phyloP scores from a whole-genome alignment of 2,888 invertebrate species.

The Agapetus fuscipes region DNA sequence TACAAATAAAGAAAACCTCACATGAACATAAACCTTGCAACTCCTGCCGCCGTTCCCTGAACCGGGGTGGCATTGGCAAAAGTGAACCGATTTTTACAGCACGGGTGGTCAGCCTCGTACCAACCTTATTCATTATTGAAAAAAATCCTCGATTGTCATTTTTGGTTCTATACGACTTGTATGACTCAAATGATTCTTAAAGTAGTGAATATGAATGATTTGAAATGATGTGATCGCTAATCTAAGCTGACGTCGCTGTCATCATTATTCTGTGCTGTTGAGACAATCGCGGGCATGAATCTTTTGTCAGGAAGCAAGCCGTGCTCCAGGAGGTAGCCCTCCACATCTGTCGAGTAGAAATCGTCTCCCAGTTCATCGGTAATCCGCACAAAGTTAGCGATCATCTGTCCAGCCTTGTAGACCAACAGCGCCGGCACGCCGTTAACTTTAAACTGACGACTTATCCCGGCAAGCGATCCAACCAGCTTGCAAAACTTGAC shows the following conservation, averaged over 20 bases:
- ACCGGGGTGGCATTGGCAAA: too few relatives aligned
- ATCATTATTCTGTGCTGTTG: conserved; percentile 24
- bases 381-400: conserved; percentile 87
- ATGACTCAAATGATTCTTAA: too few relatives aligned
- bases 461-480: conserved; percentile 75
- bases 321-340: conserved; percentile 80
- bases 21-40: too few relatives aligned
- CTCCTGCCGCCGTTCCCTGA: too few relatives aligned
- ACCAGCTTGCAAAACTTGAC: conserved; percentile 87
- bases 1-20: too few relatives aligned
- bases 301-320: conserved; percentile 68
- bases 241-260: conserved; percentile 29
- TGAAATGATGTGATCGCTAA: too few relatives aligned
- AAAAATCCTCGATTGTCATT: too few relatives aligned
- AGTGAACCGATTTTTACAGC: too few relatives aligned
- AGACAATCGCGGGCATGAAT: conserved; percentile 40
- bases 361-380: conserved; percentile 83
- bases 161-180: too few relatives aligned
- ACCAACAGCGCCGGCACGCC: conserved; percentile 88
- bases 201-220: too few relatives aligned
- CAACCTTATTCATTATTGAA: too few relatives aligned
- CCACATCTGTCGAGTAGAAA: conserved; percentile 84
- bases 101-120: too few relatives aligned
- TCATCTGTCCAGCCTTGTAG: conserved; percentile 81
- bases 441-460: conserved; percentile 70